Conservation (phyloP, 2,113 vertebrate genomes). For the Tautogolabrus adspersus region DNA sequence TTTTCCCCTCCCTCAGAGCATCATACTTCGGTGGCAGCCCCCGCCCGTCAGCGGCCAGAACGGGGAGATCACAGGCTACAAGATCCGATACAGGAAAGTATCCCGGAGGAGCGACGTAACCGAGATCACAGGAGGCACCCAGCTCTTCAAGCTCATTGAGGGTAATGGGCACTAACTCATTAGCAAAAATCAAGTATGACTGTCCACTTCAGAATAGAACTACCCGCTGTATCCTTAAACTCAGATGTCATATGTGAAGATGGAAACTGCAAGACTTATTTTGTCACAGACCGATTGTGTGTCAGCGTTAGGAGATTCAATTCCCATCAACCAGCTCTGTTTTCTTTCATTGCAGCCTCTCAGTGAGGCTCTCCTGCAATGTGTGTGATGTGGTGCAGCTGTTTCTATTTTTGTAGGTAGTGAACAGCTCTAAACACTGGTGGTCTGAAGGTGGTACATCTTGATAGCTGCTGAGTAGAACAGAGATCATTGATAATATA, state of each 20-base stretch:
- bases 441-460: no score
- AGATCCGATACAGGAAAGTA: slow-evolving; percentile 95
- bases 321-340: background rate
- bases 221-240: no score
- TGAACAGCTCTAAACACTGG: background rate
- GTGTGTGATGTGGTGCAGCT: background rate
- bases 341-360: background rate
- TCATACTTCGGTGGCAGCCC: slow-evolving; percentile 95
- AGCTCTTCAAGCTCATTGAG: slow-evolving; percentile 91
- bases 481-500: background rate
- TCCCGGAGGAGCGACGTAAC: slow-evolving; percentile 92
- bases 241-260: background rate
- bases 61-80: slow-evolving; percentile 93
- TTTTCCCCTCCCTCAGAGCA: slow-evolving; percentile 81
- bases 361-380: background rate
- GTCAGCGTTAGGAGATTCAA: background rate
- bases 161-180: slow-evolving; percentile 80
- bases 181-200: background rate
- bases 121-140: slow-evolving; percentile 88
- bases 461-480: no score
- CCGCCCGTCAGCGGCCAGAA: slow-evolving; percentile 91
- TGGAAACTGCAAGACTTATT: background rate
- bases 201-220: background rate
- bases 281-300: no score
- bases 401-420: background rate